phyloP scores from a whole-genome alignment of 2,797 vertebrate genomes.

The Macropodus opercularis region DNA sequence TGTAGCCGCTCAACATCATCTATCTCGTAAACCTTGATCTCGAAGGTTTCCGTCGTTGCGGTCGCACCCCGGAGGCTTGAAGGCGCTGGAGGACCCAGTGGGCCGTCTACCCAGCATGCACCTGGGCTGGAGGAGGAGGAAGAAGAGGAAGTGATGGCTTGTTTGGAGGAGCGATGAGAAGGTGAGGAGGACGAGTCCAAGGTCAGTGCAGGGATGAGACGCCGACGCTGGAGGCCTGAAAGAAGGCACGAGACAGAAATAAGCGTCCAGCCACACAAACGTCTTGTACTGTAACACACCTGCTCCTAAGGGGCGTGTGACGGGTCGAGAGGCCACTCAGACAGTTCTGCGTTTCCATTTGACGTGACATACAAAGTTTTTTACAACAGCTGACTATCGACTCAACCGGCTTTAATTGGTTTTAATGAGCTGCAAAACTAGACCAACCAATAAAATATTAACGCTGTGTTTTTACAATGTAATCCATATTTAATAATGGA shows the following conservation, averaged over 20 bases:
- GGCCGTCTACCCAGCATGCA: slow-evolving; percentile 96
- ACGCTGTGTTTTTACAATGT: too few species aligned
- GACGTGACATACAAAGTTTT: too few species aligned
- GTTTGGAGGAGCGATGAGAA: slow-evolving; percentile 85
- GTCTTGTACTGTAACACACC: too few species aligned
- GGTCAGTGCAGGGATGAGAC: slow-evolving; percentile 91
- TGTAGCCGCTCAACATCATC: slow-evolving; percentile 96
- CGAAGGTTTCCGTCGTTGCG: slow-evolving; percentile 87
- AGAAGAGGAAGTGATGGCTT: slow-evolving; percentile 79
- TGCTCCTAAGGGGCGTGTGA: too few species aligned
- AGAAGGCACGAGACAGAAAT: slow-evolving; percentile 6
- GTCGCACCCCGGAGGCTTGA: slow-evolving; percentile 79
- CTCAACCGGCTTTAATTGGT: too few species aligned
- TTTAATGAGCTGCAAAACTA: too few species aligned
- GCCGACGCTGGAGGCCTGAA: slow-evolving; percentile 91
- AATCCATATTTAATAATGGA: too few species aligned
- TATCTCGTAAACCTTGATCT: slow-evolving; percentile 99
- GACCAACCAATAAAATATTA: too few species aligned
- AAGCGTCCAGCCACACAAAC: too few species aligned
- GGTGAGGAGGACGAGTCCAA: slow-evolving; percentile 83
- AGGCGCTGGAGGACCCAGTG: slow-evolving; percentile 82
- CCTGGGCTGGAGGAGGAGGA: slow-evolving; percentile 83
- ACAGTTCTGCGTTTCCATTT: too few species aligned
- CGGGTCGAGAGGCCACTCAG: too few species aligned
- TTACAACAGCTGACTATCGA: too few species aligned